Base-by-base conservation (phyloP, 2,113 vertebrate genomes). In the Pterocles orientalis region DNA sequence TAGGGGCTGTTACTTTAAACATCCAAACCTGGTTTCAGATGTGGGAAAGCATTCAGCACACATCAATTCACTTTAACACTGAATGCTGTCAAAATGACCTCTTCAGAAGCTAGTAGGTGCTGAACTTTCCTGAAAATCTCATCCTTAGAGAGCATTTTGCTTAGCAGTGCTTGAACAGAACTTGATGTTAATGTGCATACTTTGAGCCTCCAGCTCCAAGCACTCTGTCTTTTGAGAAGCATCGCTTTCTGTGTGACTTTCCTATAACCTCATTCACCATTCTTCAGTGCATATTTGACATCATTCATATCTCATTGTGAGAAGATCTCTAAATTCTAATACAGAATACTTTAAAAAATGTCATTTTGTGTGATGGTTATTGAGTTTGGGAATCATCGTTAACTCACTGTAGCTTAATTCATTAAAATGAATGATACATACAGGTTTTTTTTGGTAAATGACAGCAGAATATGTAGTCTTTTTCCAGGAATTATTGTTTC, bases 251-350 rank as follows among this genome's bases (percentile, higher is more conserved):
- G 4, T 71, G 43, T 96, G 58, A 88, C 26, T 93, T 97, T 93
- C 34, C 53, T 94, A 14, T 95, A 95, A 93, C 73, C 62, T 94
- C 51, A 66, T 93, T 95, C 73, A 68, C 72, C 24, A 80, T 75
- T 78, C 68, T 92, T 96, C 60, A n/a, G 13, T 72, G 26, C 69
- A 53, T 86, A 68, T 65, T 86, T 97, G 79, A 95, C 48, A 87
- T 82, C 8, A 86, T 84, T 95, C 70, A 90, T 96, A 94, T 94
- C 97, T 97, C 82, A 94, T 24, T 94, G 45, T 0, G 24, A 90
- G 51, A 94, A 83, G 64, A 36, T 86, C 65, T 95, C 69, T 92
- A 94, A 90, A 57, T 96, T 96, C 71, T 41, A 94, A 91, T 26
- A 39, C 18, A 81, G 91, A 95, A 84, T 58, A n/a, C 36, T 89